Percentiles rank a stretch among this genome's conserved stretches.
These are phyloP conservation scores for Hypomesus transpacificus DNA, from an alignment of 2,113 vertebrate genomes.

Conservation along the genomic window DNA sequence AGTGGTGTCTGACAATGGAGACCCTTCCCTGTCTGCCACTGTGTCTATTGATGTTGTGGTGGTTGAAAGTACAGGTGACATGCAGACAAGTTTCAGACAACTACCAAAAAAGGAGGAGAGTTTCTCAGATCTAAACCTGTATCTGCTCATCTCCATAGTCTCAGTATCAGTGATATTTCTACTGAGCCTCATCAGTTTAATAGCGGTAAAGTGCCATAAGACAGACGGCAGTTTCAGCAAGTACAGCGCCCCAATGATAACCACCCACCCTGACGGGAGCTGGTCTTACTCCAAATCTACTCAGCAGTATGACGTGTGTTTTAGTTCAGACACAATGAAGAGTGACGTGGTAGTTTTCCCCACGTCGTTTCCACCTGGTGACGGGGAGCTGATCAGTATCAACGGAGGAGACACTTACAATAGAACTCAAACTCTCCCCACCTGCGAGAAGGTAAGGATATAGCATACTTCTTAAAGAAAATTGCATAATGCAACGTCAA, in stretches of 20 bases:
- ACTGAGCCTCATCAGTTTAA: not conserved
- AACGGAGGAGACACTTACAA: constrained; percentile 6
- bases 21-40: constrained; percentile 66
- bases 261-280: not conserved
- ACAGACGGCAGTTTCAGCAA: no score
- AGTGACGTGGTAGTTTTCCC: constrained; percentile 11
- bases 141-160: constrained; percentile 53
- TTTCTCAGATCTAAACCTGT: constrained; percentile 63
- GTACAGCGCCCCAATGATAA: constrained; percentile 2
- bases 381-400: constrained; percentile 14
- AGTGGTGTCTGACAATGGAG: constrained; percentile 58
- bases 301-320: no score
- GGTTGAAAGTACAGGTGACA: constrained; percentile 62
- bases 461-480: not conserved
- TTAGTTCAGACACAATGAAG: constrained; percentile 1
- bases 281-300: no score
- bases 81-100: constrained; percentile 67
- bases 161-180: constrained; percentile 66
- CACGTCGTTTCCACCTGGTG: constrained; percentile 10
- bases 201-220: no score
- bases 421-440: not conserved
- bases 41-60: constrained; percentile 64
- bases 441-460: not conserved
- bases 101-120: constrained; percentile 36
- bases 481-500: not conserved